phyloP scores from a whole-genome alignment of 2,888 invertebrate genomes.

The Epicampocera succincta region DNA sequence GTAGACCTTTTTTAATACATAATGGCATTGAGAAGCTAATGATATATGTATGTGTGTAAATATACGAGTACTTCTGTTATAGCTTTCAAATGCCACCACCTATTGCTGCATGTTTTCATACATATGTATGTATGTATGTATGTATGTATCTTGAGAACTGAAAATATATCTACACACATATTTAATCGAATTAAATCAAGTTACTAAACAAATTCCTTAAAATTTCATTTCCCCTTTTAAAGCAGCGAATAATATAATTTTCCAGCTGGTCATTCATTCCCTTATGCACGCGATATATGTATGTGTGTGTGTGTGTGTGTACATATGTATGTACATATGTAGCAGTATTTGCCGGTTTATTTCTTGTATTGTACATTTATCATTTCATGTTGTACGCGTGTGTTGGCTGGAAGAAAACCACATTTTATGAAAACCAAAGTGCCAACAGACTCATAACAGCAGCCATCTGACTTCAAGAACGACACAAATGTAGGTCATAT shows the following conservation, averaged over 20 bases:
- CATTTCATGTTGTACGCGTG: conserved; percentile 12
- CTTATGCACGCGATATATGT: conserved; percentile 44
- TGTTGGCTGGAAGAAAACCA: conserved; percentile 4
- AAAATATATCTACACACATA: no score
- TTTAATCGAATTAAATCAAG: no score
- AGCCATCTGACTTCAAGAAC: conserved; percentile 36
- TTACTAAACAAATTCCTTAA: background rate
- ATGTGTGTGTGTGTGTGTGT: no score
- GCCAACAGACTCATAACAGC: conserved; percentile 53
- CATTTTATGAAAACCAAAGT: conserved; percentile 30
- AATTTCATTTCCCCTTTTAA: background rate
- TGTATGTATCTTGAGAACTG: no score
- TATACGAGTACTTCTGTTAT: no score
- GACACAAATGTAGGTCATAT: conserved; percentile 57
- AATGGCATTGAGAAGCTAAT: no score
- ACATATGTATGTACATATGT: background rate
- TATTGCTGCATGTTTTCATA: no score
- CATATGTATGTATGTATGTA: no score
- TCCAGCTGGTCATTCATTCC: conserved; percentile 46
- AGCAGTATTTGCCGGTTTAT: conserved; percentile 24
- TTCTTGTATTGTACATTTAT: conserved; percentile 25
- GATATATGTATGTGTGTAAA: no score
- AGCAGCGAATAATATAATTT: conserved; percentile 31
- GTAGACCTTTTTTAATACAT: no score
- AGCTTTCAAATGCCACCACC: no score